Evolutionary conservation across 2,113 vertebrate species (phyloP), one percentile per base, ranked within the genome.

Genomic region (Sinocyclocheilus anshuiensis): DNA sequence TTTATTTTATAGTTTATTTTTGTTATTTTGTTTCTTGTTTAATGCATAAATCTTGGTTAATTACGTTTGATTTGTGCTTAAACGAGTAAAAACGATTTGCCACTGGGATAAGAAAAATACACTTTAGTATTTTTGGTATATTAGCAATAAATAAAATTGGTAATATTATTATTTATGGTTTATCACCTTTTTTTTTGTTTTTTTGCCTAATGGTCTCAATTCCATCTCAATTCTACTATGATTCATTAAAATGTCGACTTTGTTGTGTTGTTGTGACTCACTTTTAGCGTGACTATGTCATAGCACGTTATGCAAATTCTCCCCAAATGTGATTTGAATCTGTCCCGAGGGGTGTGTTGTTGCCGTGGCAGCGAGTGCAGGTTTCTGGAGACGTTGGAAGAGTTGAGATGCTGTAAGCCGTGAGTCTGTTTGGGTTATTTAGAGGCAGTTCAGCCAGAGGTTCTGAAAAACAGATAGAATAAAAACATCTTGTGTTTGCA

Each of bases 301-400:
- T 76, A 8, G 36, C n/a, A 81, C 18, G 39, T 48, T 67, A 81
- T 81, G 79, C 79, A 81, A 81, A 81, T 81, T 59, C 22, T 24
- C n/a, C 59, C 39, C 78, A 45, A 61, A 29, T 67, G 57, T 63
- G 79, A 48, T 81, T 81, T 81, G 67, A 67, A 67, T 29, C 12
- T 13, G 1, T 80, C 78, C 22, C 57, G 6, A 26, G 78, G 36
- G 78, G 22, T 11, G 57, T 45, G 78, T 45, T 39, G 57, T 80
- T 80, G 33, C 42, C 24, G 18, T 77, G 74, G 55, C 26, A 61
- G 55, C 42, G 24, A 24, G 15, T 67, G 12, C 42, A 33, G 36
- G 57, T 26, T 84, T 42, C 48, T n/a, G 26, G 74, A 78, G 75
- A 65, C 74, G 53, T 42, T 57, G 71, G 22, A 9, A 42, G 20